phyloP scores from a whole-genome alignment of 2,888 invertebrate species.

The Merodon equestris region DNA sequence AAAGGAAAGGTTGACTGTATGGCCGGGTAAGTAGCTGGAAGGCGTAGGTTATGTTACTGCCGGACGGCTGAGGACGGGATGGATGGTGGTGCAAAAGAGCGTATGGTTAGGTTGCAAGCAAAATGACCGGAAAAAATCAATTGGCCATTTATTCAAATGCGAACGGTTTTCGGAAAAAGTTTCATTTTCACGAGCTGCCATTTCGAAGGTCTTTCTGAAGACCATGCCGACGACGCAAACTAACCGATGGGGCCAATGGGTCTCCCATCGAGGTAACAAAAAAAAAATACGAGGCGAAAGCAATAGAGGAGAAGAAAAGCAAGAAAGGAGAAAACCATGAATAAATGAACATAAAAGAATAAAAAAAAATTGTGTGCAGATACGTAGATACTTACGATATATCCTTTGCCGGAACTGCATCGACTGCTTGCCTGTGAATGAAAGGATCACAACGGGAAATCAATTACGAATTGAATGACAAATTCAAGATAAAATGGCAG shows the following conservation, averaged over 20 bases:
- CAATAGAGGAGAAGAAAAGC: background rate
- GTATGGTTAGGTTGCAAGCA: constrained; percentile 56
- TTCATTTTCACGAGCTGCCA: constrained; percentile 55
- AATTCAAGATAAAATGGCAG: background rate
- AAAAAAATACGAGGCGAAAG: too few species aligned
- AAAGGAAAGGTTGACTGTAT: too few species aligned
- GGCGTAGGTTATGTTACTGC: too few species aligned
- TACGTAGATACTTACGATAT: constrained; percentile 88
- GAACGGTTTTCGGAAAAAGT: constrained; percentile 53
- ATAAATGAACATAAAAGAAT: background rate
- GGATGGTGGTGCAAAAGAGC: background rate
- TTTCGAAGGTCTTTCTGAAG: constrained; percentile 35
- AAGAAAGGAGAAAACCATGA: background rate
- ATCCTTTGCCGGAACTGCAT: constrained; percentile 95
- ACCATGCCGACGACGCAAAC: background rate
- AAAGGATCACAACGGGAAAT: constrained; percentile 72
- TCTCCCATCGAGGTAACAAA: too few species aligned
- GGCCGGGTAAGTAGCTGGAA: too few species aligned
- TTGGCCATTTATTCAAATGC: constrained; percentile 68
- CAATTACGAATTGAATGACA: constrained; percentile 27
- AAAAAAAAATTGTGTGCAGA: background rate
- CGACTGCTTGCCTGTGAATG: constrained; percentile 86
- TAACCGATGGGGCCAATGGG: too few species aligned
- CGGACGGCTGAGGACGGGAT: too few species aligned
- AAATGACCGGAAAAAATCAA: constrained; percentile 67